Conservation (phyloP, 1,140 invertebrate species). For the Muscidifurax raptorellus region DNA sequence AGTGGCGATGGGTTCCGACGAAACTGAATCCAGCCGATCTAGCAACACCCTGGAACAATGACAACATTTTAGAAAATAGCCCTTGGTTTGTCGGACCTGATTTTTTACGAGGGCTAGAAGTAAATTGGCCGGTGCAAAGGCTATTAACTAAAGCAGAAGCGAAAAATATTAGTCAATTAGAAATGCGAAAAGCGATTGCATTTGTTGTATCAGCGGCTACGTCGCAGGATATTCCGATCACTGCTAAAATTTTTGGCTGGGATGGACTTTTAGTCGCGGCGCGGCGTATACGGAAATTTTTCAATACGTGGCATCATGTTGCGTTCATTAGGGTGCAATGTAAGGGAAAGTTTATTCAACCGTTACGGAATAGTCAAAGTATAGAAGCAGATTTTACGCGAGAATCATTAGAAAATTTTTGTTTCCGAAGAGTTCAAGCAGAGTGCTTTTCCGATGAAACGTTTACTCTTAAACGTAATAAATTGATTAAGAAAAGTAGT, state of each 20-base stretch:
- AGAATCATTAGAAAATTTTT: not conserved
- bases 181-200: not conserved
- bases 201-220: not conserved
- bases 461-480: no score
- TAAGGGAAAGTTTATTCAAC: no score
- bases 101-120: not conserved
- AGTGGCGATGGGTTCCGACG: no score
- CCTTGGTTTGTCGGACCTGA: not conserved
- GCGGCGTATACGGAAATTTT: not conserved
- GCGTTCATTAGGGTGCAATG: no score
- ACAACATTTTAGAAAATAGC: not conserved
- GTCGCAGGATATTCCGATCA: not conserved
- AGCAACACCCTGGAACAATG: not conserved
- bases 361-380: not conserved
- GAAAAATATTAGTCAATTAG: not conserved
- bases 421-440: not conserved
- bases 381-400: not conserved
- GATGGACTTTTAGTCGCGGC: not conserved
- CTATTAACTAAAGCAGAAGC: not conserved
- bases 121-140: not conserved
- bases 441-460: not conserved
- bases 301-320: not conserved
- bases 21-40: not conserved
- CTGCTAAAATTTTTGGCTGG: not conserved
- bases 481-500: no score